Conservation (phyloP, 2,113 vertebrate species). For the Hippolais icterina region DNA sequence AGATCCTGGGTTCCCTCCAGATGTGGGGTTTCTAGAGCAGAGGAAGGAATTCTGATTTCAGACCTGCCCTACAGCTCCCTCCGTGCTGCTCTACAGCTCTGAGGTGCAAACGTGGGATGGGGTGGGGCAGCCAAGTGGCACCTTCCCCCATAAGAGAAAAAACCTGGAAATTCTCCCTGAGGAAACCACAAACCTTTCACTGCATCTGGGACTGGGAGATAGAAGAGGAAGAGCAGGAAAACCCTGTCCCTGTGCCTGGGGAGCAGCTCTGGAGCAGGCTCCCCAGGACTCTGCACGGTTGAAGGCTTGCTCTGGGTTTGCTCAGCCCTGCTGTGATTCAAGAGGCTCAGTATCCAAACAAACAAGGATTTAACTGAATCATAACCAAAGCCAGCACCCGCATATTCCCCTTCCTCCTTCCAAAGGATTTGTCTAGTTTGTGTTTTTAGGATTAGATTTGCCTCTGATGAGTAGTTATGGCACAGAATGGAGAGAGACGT, state of each 20-base stretch:
- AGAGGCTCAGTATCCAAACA: conserved; percentile 8
- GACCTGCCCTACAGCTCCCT: background rate
- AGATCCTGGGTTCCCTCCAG: background rate
- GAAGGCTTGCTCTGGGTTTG: background rate
- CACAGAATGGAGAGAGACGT: background rate
- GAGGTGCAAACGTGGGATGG: background rate
- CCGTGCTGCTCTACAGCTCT: background rate
- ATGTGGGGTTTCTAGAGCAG: background rate
- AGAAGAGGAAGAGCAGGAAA: background rate
- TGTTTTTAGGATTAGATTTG: conserved; percentile 25
- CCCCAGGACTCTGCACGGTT: background rate
- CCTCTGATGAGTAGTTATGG: background rate
- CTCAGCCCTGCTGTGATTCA: background rate
- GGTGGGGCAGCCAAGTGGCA: background rate
- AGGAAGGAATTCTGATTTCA: background rate
- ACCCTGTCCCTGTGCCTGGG: background rate
- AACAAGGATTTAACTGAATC: background rate
- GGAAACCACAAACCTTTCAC: background rate
- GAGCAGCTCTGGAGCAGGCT: background rate
- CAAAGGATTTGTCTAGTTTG: conserved; percentile 26
- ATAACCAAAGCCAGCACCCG: background rate
- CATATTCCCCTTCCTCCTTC: background rate
- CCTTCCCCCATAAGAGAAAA: background rate
- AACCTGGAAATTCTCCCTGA: background rate
- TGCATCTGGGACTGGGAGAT: background rate